These are phyloP conservation scores for Chesias legatella DNA, from an alignment of 2,888 invertebrate species.

Conservation along the genomic window DNA sequence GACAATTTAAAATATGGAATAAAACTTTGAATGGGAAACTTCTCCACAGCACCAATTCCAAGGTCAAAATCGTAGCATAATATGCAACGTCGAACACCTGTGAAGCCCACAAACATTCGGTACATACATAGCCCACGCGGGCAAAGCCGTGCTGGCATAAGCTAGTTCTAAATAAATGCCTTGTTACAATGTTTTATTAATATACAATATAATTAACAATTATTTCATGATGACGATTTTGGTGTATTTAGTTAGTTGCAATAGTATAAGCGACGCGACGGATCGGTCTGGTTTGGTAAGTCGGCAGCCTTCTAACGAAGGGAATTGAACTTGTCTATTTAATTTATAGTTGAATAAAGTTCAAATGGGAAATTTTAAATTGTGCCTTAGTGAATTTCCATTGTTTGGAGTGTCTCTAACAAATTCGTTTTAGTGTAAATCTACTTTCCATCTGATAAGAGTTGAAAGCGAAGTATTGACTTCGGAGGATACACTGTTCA, in stretches of 20 bases:
- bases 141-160: too few species aligned
- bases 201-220: conserved; percentile 37
- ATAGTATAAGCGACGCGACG: conserved; percentile 1
- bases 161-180: conserved; percentile 39
- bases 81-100: too few species aligned
- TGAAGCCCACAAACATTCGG: too few species aligned
- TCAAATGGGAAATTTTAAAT: conserved; percentile 75
- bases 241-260: conserved; percentile 17
- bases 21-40: too few species aligned
- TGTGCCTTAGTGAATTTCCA: conserved; percentile 76
- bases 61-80: too few species aligned
- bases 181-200: conserved; percentile 29
- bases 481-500: conserved; percentile 61
- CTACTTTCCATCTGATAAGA: conserved; percentile 33
- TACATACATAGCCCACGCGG: too few species aligned
- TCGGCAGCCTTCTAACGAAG: conserved; percentile 24
- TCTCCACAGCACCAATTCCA: too few species aligned
- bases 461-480: conserved; percentile 36
- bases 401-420: conserved; percentile 46
- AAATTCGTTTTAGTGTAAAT: conserved; percentile 35
- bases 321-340: conserved; percentile 60
- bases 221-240: conserved; percentile 32
- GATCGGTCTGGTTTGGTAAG: not conserved
- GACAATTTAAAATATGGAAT: too few species aligned
- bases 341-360: conserved; percentile 71